Conservation (phyloP, 2,797 vertebrate species). For the Mycteria americana region DNA sequence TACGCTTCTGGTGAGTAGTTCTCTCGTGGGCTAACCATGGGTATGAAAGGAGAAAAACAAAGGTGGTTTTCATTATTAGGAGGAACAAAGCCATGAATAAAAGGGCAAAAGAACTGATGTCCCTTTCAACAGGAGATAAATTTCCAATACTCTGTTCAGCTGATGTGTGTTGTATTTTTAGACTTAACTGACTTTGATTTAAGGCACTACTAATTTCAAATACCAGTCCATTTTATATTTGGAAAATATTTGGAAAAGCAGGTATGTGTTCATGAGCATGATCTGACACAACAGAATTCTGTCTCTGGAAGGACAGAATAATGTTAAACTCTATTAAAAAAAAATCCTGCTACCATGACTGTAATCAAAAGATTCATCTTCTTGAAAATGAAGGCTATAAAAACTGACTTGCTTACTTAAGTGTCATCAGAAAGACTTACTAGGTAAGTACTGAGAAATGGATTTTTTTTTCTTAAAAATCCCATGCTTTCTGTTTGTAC, state of each 20-base stretch:
- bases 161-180: not conserved
- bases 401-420: not conserved
- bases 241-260: not conserved
- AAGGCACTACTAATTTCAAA: not conserved
- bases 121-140: not conserved
- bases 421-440: not conserved
- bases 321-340: not conserved
- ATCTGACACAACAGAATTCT: not conserved
- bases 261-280: not conserved
- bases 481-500: not conserved
- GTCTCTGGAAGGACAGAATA: not conserved
- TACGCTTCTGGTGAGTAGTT: not conserved
- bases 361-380: not conserved
- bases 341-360: not conserved
- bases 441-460: not conserved
- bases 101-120: not conserved
- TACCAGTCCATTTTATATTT: not conserved
- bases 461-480: not conserved
- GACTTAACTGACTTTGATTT: not conserved
- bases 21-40: not conserved
- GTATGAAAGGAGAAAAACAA: not conserved
- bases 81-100: not conserved
- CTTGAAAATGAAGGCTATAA: not conserved
- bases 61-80: not conserved
- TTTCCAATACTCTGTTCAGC: not conserved